Base-by-base conservation (phyloP, 92 coral and sea anemone species). In the Bergia sp. region DNA sequence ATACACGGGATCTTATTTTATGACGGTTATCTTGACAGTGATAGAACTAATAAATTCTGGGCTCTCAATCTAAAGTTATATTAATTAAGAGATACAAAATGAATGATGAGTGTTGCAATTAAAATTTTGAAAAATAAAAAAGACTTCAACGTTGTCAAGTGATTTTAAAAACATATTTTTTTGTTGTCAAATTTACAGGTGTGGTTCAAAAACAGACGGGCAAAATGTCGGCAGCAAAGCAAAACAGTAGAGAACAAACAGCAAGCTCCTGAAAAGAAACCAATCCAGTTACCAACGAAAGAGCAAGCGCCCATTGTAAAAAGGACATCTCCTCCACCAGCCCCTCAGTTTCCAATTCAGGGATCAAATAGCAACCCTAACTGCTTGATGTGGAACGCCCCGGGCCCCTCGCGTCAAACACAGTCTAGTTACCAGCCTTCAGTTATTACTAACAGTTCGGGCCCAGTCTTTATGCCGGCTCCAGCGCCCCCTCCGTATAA, bases 141-240 rank as follows among this genome's bases (percentile, higher is more conserved):
- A 5, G 42, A 9, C 20, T 37, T 73, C 4, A 20, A 29, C 6
- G 4, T n/a, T 0, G 39, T 7, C 39, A n/a, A 23, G 1, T 1
- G 5, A 73, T 15, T 9, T 73, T 21, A 38, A 73, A 71, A 4
- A 21, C 11, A 36, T n/a, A 16, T 0, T 2, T 9, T 73, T 21
- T 18, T 81, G 37, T 61, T 47, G 65, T 38, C 20, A 7, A 47
- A 1, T 49, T 69, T 44, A 44, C 37, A 97, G 99, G 99, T 97
- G 16, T 97, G 99, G 99, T 97, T 97, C 89, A 97, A 97, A 80
- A 97, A 97, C 86, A 93, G 98, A 92, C 80, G 99, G 87, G 99
- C 99, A 1, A 97, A 97, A 81, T 95, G 98, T 74, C 95, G 99
- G 49, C 99, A 97, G 73, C 90, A 93, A 66, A 96, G 93, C 88